Percentiles rank a stretch among this genome's conserved stretches.
Conservation (phyloP, 1,140 invertebrate genomes). For the Armadillidium nasatum region DNA sequence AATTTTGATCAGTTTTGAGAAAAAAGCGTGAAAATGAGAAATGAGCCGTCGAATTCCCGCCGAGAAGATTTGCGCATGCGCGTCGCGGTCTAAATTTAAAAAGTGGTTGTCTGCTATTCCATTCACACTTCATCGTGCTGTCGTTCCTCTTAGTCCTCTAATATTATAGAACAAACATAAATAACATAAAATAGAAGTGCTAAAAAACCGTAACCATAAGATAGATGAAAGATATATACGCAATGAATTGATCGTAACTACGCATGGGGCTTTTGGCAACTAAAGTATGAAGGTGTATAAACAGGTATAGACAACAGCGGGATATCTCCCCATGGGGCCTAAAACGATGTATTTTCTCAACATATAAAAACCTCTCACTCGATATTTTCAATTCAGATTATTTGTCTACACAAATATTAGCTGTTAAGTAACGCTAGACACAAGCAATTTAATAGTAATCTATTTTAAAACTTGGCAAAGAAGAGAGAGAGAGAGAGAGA, state of each 20-base stretch:
- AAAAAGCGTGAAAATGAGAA: slow-evolving; percentile 11
- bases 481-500: too few relatives aligned
- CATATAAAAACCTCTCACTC: neutral
- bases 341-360: neutral
- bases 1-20: slow-evolving; percentile 4
- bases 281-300: slow-evolving; percentile 6
- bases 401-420: neutral
- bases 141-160: neutral
- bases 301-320: slow-evolving; percentile 8
- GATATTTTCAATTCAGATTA: neutral
- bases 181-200: slow-evolving; percentile 5
- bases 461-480: too few relatives aligned
- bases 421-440: neutral
- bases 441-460: too few relatives aligned
- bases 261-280: neutral
- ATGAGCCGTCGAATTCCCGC: neutral
- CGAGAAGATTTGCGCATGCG: slow-evolving; percentile 4
- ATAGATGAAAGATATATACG: neutral
- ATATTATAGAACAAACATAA: slow-evolving; percentile 7
- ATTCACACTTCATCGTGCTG: slow-evolving; percentile 9
- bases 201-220: neutral
- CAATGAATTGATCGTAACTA: neutral
- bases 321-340: neutral
- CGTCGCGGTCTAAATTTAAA: neutral
- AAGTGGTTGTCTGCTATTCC: neutral